Percentiles rank a stretch among this genome's conserved stretches.
Evolutionary conservation across 2,113 vertebrate genomes (phyloP).

Genomic region (Noctilio leporinus): DNA sequence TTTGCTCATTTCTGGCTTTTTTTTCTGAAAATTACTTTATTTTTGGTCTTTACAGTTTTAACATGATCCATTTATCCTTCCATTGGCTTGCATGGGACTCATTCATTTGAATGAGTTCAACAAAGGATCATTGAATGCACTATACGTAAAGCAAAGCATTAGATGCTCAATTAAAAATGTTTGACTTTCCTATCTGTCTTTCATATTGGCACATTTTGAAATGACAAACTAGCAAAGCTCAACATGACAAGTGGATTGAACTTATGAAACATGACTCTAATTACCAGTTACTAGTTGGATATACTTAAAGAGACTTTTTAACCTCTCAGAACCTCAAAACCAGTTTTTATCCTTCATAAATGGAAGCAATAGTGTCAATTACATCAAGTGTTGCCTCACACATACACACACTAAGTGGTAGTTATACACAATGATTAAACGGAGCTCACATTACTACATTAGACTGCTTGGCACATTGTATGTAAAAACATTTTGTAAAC

Average conservation of each 20-base stretch:
- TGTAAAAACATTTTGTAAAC: background rate
- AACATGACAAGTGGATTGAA: background rate
- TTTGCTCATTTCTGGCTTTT: background rate
- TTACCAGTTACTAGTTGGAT: background rate
- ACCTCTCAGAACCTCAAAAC: background rate
- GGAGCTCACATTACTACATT: background rate
- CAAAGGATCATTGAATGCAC: background rate
- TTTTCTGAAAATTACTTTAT: background rate
- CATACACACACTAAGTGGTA: background rate
- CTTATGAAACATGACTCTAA: background rate
- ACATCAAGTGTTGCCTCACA: background rate
- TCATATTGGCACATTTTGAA: background rate
- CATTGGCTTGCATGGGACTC: background rate
- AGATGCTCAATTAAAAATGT: background rate
- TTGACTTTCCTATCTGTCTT: background rate
- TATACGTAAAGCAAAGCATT: background rate
- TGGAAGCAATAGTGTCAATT: background rate
- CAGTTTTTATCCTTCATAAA: background rate
- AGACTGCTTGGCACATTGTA: background rate
- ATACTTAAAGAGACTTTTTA: background rate
- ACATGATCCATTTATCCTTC: background rate
- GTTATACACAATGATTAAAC: background rate
- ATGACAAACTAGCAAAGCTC: background rate
- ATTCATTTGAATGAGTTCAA: background rate
- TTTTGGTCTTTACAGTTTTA: background rate